These are phyloP conservation scores for Zoroaster sp. DNA, from an alignment of 53 echinoderm and acorn worm species.

Conservation along the genomic window DNA sequence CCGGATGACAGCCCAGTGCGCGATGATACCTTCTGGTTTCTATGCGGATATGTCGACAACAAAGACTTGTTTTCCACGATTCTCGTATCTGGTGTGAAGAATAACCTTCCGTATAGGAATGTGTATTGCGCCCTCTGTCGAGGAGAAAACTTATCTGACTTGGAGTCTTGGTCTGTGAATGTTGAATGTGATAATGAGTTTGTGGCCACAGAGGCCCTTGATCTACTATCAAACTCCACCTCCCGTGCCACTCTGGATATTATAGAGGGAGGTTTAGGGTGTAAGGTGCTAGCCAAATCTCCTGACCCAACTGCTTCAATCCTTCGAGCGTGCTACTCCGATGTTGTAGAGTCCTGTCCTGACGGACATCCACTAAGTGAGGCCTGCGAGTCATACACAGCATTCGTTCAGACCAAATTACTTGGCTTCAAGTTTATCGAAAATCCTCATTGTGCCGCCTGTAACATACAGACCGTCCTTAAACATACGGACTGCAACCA, in stretches of 20 bases:
- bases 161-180: not conserved
- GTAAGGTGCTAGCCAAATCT: not conserved
- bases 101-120: slow-evolving; percentile 18
- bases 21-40: not conserved
- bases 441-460: slow-evolving; percentile 27
- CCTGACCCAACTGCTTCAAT: not conserved
- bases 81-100: not conserved
- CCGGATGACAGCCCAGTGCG: not conserved
- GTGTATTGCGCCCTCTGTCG: slow-evolving; percentile 45
- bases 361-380: not conserved
- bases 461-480: not conserved
- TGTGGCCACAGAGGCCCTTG: not conserved
- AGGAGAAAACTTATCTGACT: not conserved
- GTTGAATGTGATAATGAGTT: not conserved
- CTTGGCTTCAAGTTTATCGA: not conserved
- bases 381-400: slow-evolving; percentile 15
- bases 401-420: not conserved
- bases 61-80: slow-evolving; percentile 15
- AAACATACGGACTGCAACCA: not conserved
- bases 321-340: not conserved
- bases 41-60: not conserved
- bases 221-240: not conserved
- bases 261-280: not conserved
- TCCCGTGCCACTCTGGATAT: not conserved
- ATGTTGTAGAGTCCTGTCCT: not conserved